phyloP scores from a whole-genome alignment of 1,140 invertebrate genomes.

The Drosophila watanabei region DNA sequence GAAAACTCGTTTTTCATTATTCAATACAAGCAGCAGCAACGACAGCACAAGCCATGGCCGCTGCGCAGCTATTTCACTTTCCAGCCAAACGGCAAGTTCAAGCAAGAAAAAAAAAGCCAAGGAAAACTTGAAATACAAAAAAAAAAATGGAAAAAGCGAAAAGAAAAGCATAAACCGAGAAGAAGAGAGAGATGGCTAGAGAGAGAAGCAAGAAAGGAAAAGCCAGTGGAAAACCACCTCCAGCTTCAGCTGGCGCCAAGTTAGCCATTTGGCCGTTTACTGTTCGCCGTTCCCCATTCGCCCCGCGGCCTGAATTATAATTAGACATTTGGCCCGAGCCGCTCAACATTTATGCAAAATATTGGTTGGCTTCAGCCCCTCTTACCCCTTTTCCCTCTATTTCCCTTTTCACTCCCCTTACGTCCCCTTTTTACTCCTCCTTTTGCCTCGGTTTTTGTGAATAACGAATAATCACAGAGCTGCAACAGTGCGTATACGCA shows the following conservation, averaged over 20 bases:
- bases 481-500: conserved; percentile 77
- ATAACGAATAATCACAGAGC: conserved; percentile 58
- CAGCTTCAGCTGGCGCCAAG: conserved; percentile 47
- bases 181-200: conserved; percentile 10
- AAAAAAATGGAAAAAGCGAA: conserved; percentile 14
- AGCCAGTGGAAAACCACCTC: conserved; percentile 47
- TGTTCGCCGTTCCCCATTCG: conserved; percentile 22
- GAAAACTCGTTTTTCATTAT: conserved; percentile 82
- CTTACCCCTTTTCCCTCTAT: background rate
- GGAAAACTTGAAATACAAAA: conserved; percentile 46
- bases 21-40: conserved; percentile 62
- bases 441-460: background rate
- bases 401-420: background rate
- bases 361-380: conserved; percentile 41
- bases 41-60: conserved; percentile 34
- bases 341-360: conserved; percentile 80
- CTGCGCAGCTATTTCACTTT: conserved; percentile 73
- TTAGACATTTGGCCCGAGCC: conserved; percentile 58
- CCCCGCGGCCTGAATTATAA: conserved; percentile 64
- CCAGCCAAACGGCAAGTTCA: conserved; percentile 76
- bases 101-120: conserved; percentile 32
- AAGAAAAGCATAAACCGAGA: conserved; percentile 3
- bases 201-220: conserved; percentile 51
- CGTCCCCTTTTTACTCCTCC: background rate
- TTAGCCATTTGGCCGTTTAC: conserved; percentile 45